These are phyloP conservation scores for Tipula confusa DNA, from an alignment of 2,888 invertebrate species.

Conservation along the genomic window DNA sequence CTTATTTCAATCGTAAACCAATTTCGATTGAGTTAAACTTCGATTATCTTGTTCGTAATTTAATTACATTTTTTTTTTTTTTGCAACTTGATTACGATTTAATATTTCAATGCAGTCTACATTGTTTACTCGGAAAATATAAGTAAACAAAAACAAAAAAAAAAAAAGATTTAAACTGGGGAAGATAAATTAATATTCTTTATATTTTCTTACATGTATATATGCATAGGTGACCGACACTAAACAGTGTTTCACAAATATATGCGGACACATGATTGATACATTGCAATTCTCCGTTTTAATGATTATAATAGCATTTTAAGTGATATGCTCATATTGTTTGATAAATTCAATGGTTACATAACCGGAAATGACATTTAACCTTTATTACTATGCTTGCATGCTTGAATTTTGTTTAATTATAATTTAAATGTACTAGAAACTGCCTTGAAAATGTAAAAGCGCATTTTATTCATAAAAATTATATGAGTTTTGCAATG, in stretches of 20 bases:
- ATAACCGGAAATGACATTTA: too few relatives aligned
- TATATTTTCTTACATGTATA: background rate
- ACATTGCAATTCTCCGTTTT: too few relatives aligned
- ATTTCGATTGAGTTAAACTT: background rate
- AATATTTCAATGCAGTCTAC: background rate
- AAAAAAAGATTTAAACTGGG: background rate
- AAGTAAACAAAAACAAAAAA: slow-evolving; percentile 4
- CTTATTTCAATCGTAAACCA: background rate
- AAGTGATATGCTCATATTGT: too few relatives aligned
- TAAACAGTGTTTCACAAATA: background rate
- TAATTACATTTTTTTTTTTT: background rate
- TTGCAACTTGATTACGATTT: background rate
- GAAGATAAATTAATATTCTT: background rate
- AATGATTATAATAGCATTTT: too few relatives aligned
- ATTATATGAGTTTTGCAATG: too few relatives aligned
- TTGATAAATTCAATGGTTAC: too few relatives aligned
- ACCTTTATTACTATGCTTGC: too few relatives aligned
- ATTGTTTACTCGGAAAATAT: background rate
- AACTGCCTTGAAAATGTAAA: too few relatives aligned
- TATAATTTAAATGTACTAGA: too few relatives aligned
- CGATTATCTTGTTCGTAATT: background rate
- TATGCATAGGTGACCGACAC: background rate
- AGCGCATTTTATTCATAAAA: too few relatives aligned
- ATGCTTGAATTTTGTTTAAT: too few relatives aligned
- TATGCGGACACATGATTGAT: background rate